Evolutionary conservation across 1,140 invertebrate species (phyloP), one percentile per base, ranked within the genome.

Genomic region (Globodera ellingtonae): DNA sequence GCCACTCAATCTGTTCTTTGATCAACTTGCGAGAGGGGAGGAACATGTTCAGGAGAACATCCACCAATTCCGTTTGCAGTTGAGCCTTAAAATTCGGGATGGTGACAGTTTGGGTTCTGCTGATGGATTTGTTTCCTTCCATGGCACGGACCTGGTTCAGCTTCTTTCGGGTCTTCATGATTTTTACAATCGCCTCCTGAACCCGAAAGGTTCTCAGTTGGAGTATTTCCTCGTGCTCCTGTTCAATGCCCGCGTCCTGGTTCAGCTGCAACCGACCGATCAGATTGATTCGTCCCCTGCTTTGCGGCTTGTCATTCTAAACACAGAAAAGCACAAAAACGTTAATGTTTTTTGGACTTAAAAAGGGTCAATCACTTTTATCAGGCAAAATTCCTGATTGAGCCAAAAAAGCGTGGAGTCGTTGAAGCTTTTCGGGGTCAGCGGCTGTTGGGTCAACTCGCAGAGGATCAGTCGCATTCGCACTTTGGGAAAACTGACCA

Each of bases 41-140:
- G 92, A 99, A 99, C 95, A 98, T 98, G 90, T 98, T 98, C 91
- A 98, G 98, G 73, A 99, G 91, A 90, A 99, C 97, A 91, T 98
- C 96, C 8, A 98, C 94, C 62, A 98, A 91, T 92, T 98, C 97
- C 62, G 94, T 95, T 85, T 98, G 96, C 70, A 99, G 94, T 71
- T 82, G 81, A 9, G 79, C 81, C 75, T 76, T n/a, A 46, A 72
- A 46, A 35, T 35, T 35, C 35, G 35, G 35, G 35, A 35, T 35
- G 35, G 3, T 35, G 35, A 35, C 35, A 35, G 35, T 35, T 35
- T 35, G 35, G 35, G 35, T 35, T 35, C 35, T 35, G 35, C 35
- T 2, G 35, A 1, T 35, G 35, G 35, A 35, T 35, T 35, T 35
- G 3, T 3, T 48, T 15, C 52, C 6, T 52, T 15, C 52, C 21